These are phyloP conservation scores for Stenurella melanura DNA, from an alignment of 2,888 invertebrate genomes.

Conservation along the genomic window DNA sequence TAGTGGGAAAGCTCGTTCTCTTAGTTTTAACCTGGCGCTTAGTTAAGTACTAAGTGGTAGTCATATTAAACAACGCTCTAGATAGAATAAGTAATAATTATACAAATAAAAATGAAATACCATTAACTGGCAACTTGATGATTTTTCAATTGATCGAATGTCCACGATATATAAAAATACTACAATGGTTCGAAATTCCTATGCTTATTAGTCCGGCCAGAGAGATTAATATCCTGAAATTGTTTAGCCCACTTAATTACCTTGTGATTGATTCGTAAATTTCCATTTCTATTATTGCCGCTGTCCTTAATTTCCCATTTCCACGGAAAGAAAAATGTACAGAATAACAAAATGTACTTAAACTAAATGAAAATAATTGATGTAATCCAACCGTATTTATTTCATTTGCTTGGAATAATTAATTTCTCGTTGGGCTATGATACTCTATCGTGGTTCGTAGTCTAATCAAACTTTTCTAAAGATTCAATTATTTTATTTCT, in stretches of 20 bases:
- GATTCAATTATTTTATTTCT: slow-evolving; percentile 4
- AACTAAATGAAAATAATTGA: not conserved
- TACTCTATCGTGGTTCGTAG: not conserved
- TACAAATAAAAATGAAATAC: not conserved
- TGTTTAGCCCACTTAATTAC: slow-evolving; percentile 51
- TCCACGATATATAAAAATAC: not conserved
- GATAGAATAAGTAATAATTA: not conserved
- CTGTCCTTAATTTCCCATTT: not conserved
- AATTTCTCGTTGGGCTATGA: not conserved
- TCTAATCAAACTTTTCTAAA: not conserved
- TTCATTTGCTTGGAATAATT: not conserved
- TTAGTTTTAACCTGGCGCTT: too few relatives aligned
- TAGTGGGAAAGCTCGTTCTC: too few relatives aligned
- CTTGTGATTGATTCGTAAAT: slow-evolving; percentile 57
- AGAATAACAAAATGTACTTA: not conserved
- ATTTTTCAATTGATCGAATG: not conserved
- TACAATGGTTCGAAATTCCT: not conserved
- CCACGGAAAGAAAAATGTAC: not conserved
- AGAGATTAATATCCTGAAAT: not conserved
- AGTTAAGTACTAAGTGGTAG: too few relatives aligned
- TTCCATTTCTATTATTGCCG: slow-evolving; percentile 55
- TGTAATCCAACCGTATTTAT: not conserved
- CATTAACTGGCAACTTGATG: not conserved
- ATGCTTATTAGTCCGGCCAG: not conserved
- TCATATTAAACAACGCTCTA: not conserved